Base-by-base conservation (phyloP, 2,113 vertebrate species). In the Drymodes brunneopygia region DNA sequence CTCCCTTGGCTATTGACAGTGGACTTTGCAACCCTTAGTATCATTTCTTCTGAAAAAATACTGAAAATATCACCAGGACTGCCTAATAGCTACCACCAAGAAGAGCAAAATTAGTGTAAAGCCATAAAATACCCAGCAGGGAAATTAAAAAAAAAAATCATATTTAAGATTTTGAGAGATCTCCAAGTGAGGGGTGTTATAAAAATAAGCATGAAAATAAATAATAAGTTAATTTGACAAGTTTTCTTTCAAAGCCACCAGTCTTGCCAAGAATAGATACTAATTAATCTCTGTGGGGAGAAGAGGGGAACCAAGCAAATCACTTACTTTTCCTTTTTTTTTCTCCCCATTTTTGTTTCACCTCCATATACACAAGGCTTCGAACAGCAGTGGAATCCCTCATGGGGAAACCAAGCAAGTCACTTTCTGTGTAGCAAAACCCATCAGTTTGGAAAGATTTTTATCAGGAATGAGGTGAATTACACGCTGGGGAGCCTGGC, bases 151-250 rank as follows among this genome's bases (percentile, higher is more conserved):
- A 65, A 44, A 42, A 38, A 72, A 92, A 83, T 44, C 19, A 3
- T 79, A 83, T 90, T 75, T 78, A 50, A 66, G 70, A 81, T 90
- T 94, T 82, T 88, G 82, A 74, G 47, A 69, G 80, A 75, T 77
- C 77, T 94, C 84, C 90, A 71, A 33, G 57, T 82, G 77, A 94
- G 54, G 69, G 62, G 72, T 78, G 83, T 74, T 93, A 87, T 48
- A 97, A 96, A 97, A 95, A 74, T 85, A 96, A 97, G 91, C 62
- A 87, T 1, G 75, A 97, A 96, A 94, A 96, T 61, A 96, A 95
- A 92, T 86, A 81, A 11, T 53, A 57, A 78, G 91, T 86, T 74
- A 85, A 88, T 86, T 69, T 82, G 93, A 95, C 86, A 80, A 65
- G 64, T 92, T 95, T 86, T 56, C 71, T 86, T 94, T 94, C 75